phyloP scores from a whole-genome alignment of 2,113 vertebrate species.

The Brachionichthys hirsutus region DNA sequence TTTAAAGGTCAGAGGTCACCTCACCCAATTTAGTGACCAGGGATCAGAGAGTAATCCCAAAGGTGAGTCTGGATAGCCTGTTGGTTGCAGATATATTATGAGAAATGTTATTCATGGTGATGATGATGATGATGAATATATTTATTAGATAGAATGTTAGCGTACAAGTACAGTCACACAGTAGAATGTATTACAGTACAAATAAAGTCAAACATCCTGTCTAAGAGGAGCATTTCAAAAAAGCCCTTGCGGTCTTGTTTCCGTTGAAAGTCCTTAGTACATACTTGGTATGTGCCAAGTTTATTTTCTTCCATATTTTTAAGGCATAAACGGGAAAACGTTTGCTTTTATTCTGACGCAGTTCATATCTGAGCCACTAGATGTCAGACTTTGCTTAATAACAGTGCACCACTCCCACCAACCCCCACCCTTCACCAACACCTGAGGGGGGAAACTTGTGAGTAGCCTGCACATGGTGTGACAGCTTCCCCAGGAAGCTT shows the following conservation, averaged over 20 bases:
- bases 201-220: no score
- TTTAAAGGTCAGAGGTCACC: slow-evolving; percentile 66
- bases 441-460: slow-evolving; percentile 75
- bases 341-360: background rate
- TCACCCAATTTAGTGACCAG: slow-evolving; percentile 42
- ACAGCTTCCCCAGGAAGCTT: slow-evolving; percentile 90
- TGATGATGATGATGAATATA: no score
- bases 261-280: no score
- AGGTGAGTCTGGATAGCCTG: slow-evolving; percentile 19
- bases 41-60: slow-evolving; percentile 27
- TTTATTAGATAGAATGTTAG: no score
- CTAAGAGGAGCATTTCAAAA: no score
- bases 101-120: background rate
- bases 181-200: no score
- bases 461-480: slow-evolving; percentile 78
- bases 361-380: slow-evolving; percentile 80
- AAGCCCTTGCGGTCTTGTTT: no score
- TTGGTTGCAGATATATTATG: background rate
- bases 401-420: slow-evolving; percentile 53
- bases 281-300: background rate
- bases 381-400: slow-evolving; percentile 85
- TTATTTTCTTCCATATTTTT: background rate
- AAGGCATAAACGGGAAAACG: background rate
- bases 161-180: no score
- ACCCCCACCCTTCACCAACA: slow-evolving; percentile 44